phyloP scores from a whole-genome alignment of 2,797 vertebrate genomes.

The Yasuhikotakia modesta region DNA sequence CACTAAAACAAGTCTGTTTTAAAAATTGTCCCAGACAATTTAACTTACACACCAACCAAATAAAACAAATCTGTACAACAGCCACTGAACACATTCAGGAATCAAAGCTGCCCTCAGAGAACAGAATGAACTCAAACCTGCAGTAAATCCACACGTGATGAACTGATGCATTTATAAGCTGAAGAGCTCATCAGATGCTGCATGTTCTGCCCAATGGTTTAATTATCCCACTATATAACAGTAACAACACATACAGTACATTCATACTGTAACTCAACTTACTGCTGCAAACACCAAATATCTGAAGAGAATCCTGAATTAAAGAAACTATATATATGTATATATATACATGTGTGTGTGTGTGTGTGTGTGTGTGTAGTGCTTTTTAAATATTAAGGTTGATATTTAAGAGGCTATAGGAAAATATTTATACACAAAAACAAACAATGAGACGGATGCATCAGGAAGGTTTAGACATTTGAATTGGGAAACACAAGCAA shows the following conservation, averaged over 20 bases:
- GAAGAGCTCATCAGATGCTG: conserved; percentile 47
- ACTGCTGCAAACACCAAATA: background rate
- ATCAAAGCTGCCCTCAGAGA: conserved; percentile 47
- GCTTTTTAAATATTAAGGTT: conserved; percentile 42
- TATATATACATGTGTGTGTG: conserved; percentile 22
- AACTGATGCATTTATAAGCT: conserved; percentile 28
- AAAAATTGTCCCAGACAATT: conserved; percentile 36
- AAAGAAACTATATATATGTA: background rate
- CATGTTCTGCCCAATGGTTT: background rate
- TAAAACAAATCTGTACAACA: background rate
- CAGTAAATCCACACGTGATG: conserved; percentile 8
- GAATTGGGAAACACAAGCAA: too few relatives aligned
- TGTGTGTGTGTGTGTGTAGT: too few relatives aligned
- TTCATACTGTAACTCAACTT: too few relatives aligned
- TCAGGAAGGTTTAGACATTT: background rate
- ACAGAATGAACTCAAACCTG: background rate
- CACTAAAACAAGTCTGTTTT: background rate
- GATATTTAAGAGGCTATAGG: conserved; percentile 15
- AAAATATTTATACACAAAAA: background rate
- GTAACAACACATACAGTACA: too few relatives aligned
- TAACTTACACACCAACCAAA: background rate
- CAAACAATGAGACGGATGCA: background rate
- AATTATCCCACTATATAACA: conserved; percentile 14
- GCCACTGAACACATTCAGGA: conserved; percentile 4
- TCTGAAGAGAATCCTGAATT: background rate